Base-by-base conservation (phyloP, 2,888 invertebrate species). In the Tolmerus cingulatus region DNA sequence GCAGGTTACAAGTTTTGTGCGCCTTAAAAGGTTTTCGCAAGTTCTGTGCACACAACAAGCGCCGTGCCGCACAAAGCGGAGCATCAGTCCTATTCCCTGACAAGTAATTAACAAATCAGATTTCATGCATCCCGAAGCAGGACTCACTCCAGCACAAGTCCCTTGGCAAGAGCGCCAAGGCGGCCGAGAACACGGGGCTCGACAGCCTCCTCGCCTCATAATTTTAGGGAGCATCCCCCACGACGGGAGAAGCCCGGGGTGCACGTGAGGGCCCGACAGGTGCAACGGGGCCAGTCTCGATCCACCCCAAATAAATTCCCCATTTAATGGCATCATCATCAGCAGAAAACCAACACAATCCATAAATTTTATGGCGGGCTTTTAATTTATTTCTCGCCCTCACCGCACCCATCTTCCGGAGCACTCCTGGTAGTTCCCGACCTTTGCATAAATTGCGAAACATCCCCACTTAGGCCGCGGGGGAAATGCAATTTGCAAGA, bases 241-340 rank as follows among this genome's bases (percentile, higher is more conserved):
- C 51, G 19, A 51, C n/a, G 5, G 5, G 51, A 51, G 51, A 7
- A n/a, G 19, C n/a, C 0, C n/a, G n/a, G 51, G 51, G 16, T 14
- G 30, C 74, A 74, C 51, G 51, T n/a, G 3, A 12, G 43, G 43
- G 9, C 43, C 12, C 43, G 43, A 12, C 43, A 43, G 43, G 12
- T 43, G 43, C 43, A 43, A 34, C 7, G 34, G 34, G 34, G 7
- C 7, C 27, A 79, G n/a, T 27, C 79, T 14, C 55, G 9, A n/a
- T 30, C 34, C 23, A 12, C 34, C 81, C 27, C 27, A 82, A 82
- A 82, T 82, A 82, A 82, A 82, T 82, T 82, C 19, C 82, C 55
- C 34, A 57, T 57, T 82, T 82, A 82, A 82, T 37, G 46, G 81
- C 66, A 82, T 82, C 82, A 82, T 82, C 82, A 82, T 82, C 82